These are phyloP conservation scores for Cryptocephalus moraei DNA, from an alignment of 2,888 invertebrate genomes.

Conservation along the genomic window DNA sequence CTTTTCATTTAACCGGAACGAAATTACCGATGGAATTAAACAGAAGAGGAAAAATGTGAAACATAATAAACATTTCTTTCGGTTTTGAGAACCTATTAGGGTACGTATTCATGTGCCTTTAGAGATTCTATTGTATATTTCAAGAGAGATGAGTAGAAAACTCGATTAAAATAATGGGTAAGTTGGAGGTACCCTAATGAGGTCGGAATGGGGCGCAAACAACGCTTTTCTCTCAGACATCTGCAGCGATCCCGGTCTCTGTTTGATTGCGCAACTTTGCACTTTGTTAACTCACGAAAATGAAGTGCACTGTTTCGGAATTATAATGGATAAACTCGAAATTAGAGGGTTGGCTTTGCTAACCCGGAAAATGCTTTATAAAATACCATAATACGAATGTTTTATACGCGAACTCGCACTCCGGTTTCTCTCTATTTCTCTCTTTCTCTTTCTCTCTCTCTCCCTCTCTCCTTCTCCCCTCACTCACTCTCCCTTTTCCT, in stretches of 20 bases:
- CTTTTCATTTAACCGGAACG: no score
- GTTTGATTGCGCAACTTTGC: slow-evolving; percentile 36
- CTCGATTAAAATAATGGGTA: neutral
- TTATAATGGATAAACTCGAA: slow-evolving; percentile 35
- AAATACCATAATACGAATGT: slow-evolving; percentile 16
- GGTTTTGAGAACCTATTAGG: no score
- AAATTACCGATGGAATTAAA: no score
- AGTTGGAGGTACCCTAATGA: neutral
- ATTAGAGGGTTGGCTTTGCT: slow-evolving; percentile 27
- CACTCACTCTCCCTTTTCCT: no score
- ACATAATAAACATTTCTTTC: no score
- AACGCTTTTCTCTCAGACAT: slow-evolving; percentile 21
- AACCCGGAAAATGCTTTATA: slow-evolving; percentile 27
- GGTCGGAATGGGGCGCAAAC: slow-evolving; percentile 19
- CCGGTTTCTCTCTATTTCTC: no score
- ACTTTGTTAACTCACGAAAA: slow-evolving; percentile 33
- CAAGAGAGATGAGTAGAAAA: neutral
- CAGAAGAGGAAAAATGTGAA: no score
- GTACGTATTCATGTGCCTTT: no score
- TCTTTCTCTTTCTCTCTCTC: no score
- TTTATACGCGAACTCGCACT: slow-evolving; percentile 7
- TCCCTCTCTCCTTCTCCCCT: no score
- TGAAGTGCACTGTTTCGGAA: slow-evolving; percentile 35
- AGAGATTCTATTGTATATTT: neutral
- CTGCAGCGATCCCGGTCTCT: slow-evolving; percentile 13